These are phyloP conservation scores for Mormyrus lacerda DNA, from an alignment of 2,113 vertebrate species.

Conservation along the genomic window DNA sequence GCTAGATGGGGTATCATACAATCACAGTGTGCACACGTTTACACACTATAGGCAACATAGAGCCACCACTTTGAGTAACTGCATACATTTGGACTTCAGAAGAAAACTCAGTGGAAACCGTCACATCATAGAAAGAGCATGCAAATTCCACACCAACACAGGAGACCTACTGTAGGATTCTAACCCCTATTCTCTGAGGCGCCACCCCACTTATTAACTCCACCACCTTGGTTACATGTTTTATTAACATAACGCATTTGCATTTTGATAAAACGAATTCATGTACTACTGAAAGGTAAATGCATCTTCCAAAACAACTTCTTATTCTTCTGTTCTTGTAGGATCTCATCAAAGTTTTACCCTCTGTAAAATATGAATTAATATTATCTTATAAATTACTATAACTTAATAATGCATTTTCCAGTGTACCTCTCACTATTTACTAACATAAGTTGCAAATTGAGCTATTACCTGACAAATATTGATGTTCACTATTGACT, in stretches of 20 bases:
- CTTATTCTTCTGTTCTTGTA: not conserved
- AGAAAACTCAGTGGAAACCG: not conserved
- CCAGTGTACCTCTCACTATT: not conserved
- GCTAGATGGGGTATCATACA: not conserved
- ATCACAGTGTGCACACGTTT: not conserved
- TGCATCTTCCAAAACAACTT: not conserved
- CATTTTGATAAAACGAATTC: not conserved
- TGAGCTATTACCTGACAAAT: not conserved
- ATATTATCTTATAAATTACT: not conserved
- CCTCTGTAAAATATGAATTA: not conserved
- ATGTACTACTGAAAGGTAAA: not conserved
- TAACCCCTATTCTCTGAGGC: not conserved
- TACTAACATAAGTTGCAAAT: not conserved
- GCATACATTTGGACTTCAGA: not conserved
- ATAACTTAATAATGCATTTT: not conserved
- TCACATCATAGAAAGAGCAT: not conserved
- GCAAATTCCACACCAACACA: not conserved
- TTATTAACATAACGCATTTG: not conserved
- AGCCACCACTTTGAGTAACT: not conserved
- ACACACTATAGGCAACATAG: not conserved
- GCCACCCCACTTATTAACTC: not conserved
- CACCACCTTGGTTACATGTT: not conserved
- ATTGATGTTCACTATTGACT: not conserved
- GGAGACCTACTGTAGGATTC: not conserved
- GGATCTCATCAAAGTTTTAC: not conserved